Evolutionary conservation across 1,140 invertebrate species (phyloP), one percentile per base, ranked within the genome.

Genomic region (Dryas iulia): DNA sequence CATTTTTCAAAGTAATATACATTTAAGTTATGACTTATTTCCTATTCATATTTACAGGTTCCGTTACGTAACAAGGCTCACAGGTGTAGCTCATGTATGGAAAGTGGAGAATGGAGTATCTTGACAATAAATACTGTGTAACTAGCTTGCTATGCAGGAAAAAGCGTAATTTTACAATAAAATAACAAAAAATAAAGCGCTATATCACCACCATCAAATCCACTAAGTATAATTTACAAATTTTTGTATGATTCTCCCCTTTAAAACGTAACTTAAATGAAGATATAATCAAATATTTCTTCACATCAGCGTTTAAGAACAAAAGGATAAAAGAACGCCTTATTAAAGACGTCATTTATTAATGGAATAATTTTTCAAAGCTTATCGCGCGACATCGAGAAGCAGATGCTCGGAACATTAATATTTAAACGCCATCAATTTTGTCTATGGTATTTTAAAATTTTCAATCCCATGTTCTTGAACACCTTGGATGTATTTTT

Each of bases 351-450:
- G 24, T 21, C 24, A 86, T 86, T 84, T 84, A 83, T 81, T 87
- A 87, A 87, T 87, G 75, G 86, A 86, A 85, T 80, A 80, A 87
- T 86, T 86, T 81, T 77, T 86, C 80, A 83, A 65, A 39, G 47
- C 56, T 78, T 87, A 86, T 87, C 85, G 71, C 24, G 30, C 70
- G 73, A 74, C 74, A 85, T 84, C 83, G 73, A 26, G 35, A 71
- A 64, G 66, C 30, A 47, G 14, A 28, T 31, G 24, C 53, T 54
- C 21, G 52, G 57, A 35, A 66, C 23, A 57, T 59, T 56, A 24
- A 54, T 39, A 61, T 14, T 39, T 65, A 60, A 35, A 47, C 59
- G 25, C 33, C 18, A 63, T 24, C 14, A 23, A 52, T 54, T 63
- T 54, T 63, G 24, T 24, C 21, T 24, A 54, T 24, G 53, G 39